Conservation (phyloP, 2,888 invertebrate species). For the Ennomos erosarius region DNA sequence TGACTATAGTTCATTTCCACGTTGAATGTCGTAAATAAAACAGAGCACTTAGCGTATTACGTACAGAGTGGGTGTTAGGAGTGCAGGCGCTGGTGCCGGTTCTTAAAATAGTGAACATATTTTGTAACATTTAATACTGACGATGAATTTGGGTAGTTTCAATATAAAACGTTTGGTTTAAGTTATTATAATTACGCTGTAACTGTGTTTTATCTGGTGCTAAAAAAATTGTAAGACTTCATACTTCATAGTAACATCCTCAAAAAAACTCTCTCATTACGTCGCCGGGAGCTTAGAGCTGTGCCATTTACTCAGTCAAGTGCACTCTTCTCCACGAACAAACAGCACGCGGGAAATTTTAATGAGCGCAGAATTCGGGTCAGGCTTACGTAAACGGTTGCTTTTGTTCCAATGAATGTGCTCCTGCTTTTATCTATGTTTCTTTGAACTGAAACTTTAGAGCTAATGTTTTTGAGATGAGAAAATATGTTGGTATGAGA, state of each 20-base stretch:
- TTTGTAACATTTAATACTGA: too few relatives aligned
- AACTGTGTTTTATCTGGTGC: too few relatives aligned
- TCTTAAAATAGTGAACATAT: not conserved
- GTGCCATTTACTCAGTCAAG: slow-evolving; percentile 33
- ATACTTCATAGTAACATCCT: too few relatives aligned
- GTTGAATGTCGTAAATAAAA: slow-evolving; percentile 23
- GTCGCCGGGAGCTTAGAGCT: not conserved
- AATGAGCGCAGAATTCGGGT: slow-evolving; percentile 34
- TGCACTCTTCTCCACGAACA: slow-evolving; percentile 28
- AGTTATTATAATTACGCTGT: too few relatives aligned
- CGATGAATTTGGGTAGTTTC: too few relatives aligned
- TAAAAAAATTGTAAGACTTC: not conserved
- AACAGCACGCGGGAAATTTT: slow-evolving; percentile 29
- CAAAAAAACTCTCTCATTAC: too few relatives aligned
- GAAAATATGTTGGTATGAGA: too few relatives aligned
- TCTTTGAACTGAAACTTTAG: not conserved
- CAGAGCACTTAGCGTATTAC: slow-evolving; percentile 29
- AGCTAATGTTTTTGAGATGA: too few relatives aligned
- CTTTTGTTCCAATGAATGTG: slow-evolving; percentile 30
- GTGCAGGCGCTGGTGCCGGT: slow-evolving; percentile 6
- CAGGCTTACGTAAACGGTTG: slow-evolving; percentile 27
- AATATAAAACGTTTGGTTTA: too few relatives aligned
- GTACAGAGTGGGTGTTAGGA: slow-evolving; percentile 1
- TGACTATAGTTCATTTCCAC: slow-evolving; percentile 17
- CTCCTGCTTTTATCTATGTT: slow-evolving; percentile 20